These are phyloP conservation scores for Hirudinaria manillensis DNA, from an alignment of 2,888 invertebrate genomes.

Conservation along the genomic window DNA sequence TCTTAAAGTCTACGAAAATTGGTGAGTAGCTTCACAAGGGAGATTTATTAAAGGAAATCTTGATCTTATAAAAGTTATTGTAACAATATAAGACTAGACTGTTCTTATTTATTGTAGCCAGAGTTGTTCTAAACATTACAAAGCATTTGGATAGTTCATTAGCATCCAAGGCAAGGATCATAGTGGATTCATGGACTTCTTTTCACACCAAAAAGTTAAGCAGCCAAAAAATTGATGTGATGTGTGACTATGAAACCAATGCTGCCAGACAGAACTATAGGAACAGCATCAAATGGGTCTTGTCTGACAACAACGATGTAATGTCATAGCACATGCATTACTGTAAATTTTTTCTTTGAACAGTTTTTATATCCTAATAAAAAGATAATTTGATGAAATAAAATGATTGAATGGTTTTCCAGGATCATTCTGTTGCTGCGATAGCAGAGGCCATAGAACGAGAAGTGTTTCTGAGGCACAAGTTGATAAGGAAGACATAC, in stretches of 20 bases:
- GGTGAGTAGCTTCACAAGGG: neutral
- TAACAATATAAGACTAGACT: too few relatives aligned
- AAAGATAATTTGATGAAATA: neutral
- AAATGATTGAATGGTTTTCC: too few relatives aligned
- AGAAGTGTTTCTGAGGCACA: neutral
- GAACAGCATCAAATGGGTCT: neutral
- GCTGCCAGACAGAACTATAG: neutral
- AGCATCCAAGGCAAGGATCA: neutral
- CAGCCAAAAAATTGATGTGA: neutral
- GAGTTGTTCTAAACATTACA: neutral
- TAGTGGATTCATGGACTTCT: neutral
- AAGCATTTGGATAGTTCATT: neutral
- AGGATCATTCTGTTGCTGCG: neutral
- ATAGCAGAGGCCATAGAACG: neutral
- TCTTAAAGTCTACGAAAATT: slow-evolving; percentile 20
- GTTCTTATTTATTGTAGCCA: neutral
- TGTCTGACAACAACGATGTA: neutral
- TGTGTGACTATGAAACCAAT: slow-evolving; percentile 2
- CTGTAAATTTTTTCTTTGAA: neutral
- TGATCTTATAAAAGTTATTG: too few relatives aligned
- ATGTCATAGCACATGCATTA: neutral
- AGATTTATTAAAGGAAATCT: neutral
- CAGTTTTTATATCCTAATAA: neutral
- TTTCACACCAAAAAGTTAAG: neutral
- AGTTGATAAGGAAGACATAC: neutral